phyloP scores from a whole-genome alignment of 2,113 vertebrate species.

The Caretta caretta region DNA sequence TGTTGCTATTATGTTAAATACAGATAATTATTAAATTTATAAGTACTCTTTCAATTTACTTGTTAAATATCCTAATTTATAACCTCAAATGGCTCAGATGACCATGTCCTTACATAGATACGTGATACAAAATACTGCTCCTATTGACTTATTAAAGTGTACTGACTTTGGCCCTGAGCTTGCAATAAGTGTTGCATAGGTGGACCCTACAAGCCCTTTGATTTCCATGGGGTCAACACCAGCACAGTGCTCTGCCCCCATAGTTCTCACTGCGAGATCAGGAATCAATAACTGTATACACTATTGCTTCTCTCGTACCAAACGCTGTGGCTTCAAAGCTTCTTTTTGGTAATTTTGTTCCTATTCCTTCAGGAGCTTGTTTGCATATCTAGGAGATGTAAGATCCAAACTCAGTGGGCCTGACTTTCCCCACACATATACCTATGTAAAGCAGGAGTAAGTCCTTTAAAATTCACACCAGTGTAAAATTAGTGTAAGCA shows the following conservation, averaged over 20 bases:
- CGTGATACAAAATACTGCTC: neutral
- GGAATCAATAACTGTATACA: fast-evolving
- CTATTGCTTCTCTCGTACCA: fast-evolving
- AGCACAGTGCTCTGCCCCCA: fast-evolving
- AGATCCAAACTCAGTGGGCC: neutral
- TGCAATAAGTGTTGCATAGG: neutral
- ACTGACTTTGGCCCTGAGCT: neutral
- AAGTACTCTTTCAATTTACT: neutral
- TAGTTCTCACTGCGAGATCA: too few relatives aligned
- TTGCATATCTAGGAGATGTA: neutral
- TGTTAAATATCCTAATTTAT: neutral
- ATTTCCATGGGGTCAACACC: fast-evolving
- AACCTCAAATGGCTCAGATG: too few relatives aligned
- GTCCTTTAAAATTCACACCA: constrained; percentile 57
- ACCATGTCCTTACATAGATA: too few relatives aligned
- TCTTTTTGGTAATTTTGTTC: neutral
- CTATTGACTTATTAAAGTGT: neutral
- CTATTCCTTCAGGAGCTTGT: neutral
- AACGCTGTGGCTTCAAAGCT: fast-evolving
- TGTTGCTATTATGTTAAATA: neutral
- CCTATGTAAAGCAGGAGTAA: constrained; percentile 45
- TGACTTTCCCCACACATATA: constrained; percentile 2
- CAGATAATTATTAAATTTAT: neutral
- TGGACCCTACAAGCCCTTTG: fast-evolving
- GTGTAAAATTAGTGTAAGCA: constrained; percentile 50